These are phyloP conservation scores for Urocitellus parryii DNA, from an alignment of 2,113 vertebrate genomes.

Conservation along the genomic window DNA sequence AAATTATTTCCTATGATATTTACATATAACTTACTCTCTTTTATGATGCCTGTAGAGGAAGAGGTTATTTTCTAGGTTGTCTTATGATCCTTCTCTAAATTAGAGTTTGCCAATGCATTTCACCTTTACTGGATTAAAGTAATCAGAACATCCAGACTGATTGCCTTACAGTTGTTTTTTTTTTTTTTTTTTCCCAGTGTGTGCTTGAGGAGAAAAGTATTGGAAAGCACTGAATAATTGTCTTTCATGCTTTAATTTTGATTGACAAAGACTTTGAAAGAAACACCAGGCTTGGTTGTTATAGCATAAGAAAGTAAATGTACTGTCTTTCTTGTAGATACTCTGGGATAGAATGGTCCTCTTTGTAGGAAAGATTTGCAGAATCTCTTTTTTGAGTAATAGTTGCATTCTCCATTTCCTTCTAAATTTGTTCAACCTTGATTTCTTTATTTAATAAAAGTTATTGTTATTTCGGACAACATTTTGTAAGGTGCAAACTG, in stretches of 20 bases:
- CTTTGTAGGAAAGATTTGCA: neutral
- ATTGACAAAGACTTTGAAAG: constrained; percentile 28
- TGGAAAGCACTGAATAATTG: neutral
- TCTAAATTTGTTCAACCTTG: constrained; percentile 8
- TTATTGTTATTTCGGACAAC: neutral
- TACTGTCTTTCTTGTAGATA: neutral
- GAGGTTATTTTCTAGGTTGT: constrained; percentile 35
- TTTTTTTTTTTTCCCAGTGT: neutral
- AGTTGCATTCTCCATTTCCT: neutral
- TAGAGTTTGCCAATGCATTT: neutral
- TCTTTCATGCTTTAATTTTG: neutral
- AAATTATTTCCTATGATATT: constrained; percentile 19
- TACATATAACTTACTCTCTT: constrained; percentile 9
- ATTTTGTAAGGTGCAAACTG: neutral
- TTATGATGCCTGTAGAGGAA: neutral
- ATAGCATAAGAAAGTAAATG: neutral
- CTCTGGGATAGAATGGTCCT: neutral
- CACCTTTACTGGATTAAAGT: neutral
- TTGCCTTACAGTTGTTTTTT: neutral
- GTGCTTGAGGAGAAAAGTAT: neutral
- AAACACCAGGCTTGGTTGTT: neutral
- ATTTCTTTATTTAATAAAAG: constrained; percentile 24
- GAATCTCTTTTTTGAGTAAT: neutral
- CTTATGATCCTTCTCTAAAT: neutral
- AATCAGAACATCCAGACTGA: neutral